phyloP scores from a whole-genome alignment of 2,888 invertebrate species.

The Copidosoma aretas region DNA sequence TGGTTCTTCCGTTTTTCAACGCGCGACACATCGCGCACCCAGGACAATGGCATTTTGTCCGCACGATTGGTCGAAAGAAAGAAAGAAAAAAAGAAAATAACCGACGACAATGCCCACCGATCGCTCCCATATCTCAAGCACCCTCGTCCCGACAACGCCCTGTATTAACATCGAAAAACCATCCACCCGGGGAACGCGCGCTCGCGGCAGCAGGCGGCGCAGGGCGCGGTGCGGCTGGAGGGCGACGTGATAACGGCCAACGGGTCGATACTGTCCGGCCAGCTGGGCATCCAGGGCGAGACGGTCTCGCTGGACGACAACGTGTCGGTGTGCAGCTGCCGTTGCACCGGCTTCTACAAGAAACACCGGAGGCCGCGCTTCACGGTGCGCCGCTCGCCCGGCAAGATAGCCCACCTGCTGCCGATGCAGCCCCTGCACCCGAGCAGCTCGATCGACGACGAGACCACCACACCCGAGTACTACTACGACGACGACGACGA shows the following conservation, averaged over 20 bases:
- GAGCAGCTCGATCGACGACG: constrained; percentile 30
- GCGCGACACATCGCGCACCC: too few relatives aligned
- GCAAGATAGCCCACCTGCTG: constrained; percentile 65
- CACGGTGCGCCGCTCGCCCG: constrained; percentile 65
- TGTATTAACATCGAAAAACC: too few relatives aligned
- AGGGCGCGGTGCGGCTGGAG: constrained; percentile 92
- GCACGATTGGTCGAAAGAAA: too few relatives aligned
- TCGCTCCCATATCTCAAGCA: too few relatives aligned
- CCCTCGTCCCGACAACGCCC: too few relatives aligned
- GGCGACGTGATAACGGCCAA: constrained; percentile 97
- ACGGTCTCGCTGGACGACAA: constrained; percentile 61
- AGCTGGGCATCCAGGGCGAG: constrained; percentile 62
- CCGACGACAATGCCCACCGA: too few relatives aligned
- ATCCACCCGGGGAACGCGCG: neutral
- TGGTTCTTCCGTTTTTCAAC: too few relatives aligned
- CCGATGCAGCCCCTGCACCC: constrained; percentile 61
- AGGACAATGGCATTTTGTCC: too few relatives aligned
- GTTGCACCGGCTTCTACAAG: constrained; percentile 61
- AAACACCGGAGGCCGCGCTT: constrained; percentile 62
- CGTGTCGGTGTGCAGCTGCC: constrained; percentile 63
- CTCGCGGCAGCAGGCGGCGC: constrained; percentile 75
- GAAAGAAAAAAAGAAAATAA: too few relatives aligned
- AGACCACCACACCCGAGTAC: constrained; percentile 22
- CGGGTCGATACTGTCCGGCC: constrained; percentile 84
- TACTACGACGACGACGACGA: constrained; percentile 9